Conservation (phyloP, 2,888 invertebrate species). For the Nemotelus pantherinus region DNA sequence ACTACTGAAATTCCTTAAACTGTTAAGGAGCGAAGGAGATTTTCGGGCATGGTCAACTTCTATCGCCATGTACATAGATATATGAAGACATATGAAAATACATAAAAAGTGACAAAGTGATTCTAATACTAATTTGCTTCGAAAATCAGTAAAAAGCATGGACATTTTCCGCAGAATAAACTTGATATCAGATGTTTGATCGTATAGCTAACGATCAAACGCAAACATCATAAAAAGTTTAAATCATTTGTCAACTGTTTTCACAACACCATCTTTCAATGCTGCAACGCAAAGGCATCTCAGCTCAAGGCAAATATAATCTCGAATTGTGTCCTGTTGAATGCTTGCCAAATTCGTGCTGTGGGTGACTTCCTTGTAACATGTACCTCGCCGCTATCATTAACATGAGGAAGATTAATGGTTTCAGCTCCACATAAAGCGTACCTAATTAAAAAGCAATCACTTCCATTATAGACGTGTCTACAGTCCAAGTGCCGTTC, state of each 20-base stretch:
- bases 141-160: too few species aligned
- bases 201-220: not conserved
- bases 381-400: not conserved
- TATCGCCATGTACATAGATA: too few species aligned
- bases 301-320: too few species aligned
- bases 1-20: too few species aligned
- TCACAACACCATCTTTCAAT: not conserved
- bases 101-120: too few species aligned
- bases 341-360: not conserved
- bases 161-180: too few species aligned
- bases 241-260: conserved; percentile 21
- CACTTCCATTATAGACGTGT: conserved; percentile 30
- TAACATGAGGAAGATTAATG: conserved; percentile 41
- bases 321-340: conserved; percentile 17
- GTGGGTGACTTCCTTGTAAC: not conserved
- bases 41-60: too few species aligned
- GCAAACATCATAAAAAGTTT: not conserved
- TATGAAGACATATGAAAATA: too few species aligned
- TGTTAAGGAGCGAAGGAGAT: too few species aligned
- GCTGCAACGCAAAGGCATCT: not conserved
- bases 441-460: conserved; percentile 44
- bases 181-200: too few species aligned
- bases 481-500: not conserved
- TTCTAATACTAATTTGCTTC: too few species aligned
- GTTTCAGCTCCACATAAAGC: conserved; percentile 23